Evolutionary conservation across 2,113 vertebrate genomes (phyloP), one percentile per base, ranked within the genome.

Genomic region (Scalopus aquaticus): DNA sequence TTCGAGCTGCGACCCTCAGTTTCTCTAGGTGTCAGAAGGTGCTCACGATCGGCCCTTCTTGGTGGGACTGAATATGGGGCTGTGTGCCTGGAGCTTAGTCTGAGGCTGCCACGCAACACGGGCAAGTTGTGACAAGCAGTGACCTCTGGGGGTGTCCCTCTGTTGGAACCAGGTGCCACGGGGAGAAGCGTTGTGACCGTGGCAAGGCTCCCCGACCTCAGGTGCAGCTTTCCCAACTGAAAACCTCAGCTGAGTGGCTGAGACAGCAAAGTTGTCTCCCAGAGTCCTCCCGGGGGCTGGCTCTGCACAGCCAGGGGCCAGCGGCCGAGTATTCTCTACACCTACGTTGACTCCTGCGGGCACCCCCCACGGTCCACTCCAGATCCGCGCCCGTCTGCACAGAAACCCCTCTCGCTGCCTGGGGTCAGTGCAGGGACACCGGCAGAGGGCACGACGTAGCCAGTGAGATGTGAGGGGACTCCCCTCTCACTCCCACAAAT

Each of bases 291-390:
- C 9, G 49, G 46, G 62, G 54, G 69, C 9, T 1, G 26, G 28
- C 42, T n/a, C 42, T 0, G 1, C n/a, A 51, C 1, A 65, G 20
- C 46, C 35, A 6, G 3, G 65, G 73, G 54, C 54, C 22, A 56
- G 20, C 8, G 49, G 49, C 49, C 16, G 49, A 5, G 49, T 64
- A 20, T 28, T 73, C 39, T 91, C 54, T 15, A 0, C 2, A 30
- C 24, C 16, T 0, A 5, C 11, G 20, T 58, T 5, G 51, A 70
- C 12, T 62, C 28, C 51, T 2, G 2, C 19, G 37, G 51, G 49
- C 0, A 0, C 7, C 26, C 42, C 49, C 16, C 62, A 22, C 30
- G 0, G 13, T 22, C 39, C 16, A 30, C 9, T 22, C 46, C 6
- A 22, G 72, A 35, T 74, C 37, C 32, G 46, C 76, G 70, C 35